Evolutionary conservation across 2,113 vertebrate species (phyloP).

Genomic region (Pyxicephalus adspersus): DNA sequence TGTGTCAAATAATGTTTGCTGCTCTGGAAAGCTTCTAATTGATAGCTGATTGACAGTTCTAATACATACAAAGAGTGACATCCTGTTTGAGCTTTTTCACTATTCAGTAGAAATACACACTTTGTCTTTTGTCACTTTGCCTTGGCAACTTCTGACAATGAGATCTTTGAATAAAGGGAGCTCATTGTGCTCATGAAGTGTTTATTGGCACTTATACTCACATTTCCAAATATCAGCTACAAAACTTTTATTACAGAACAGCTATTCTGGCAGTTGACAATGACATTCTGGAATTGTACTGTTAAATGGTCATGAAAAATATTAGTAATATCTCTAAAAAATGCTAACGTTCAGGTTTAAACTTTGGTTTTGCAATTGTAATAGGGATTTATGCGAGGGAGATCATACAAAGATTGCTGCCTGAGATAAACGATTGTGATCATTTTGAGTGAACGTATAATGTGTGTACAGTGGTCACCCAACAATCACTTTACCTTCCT

Average conservation of each 20-base stretch:
- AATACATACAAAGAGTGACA: not conserved
- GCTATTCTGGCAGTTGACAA: not conserved
- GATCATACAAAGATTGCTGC: no score
- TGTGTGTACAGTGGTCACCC: no score
- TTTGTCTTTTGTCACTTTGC: not conserved
- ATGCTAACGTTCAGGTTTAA: no score
- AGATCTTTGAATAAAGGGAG: conserved; percentile 6
- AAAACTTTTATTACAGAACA: not conserved
- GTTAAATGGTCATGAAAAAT: not conserved
- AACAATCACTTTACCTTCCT: no score
- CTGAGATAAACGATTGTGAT: no score
- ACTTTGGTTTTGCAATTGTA: no score
- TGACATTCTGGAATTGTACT: not conserved
- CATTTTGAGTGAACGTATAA: no score
- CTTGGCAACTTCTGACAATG: conserved; percentile 28
- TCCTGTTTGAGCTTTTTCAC: conserved; percentile 9
- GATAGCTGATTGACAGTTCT: conserved; percentile 38
- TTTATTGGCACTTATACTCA: not conserved
- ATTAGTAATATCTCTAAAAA: no score
- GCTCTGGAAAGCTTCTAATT: conserved; percentile 43
- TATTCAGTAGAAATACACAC: conserved; percentile 7
- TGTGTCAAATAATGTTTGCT: conserved; percentile 34
- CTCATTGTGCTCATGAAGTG: not conserved
- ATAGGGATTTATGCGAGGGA: no score
- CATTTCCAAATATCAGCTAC: not conserved